Conservation (phyloP, 1,140 invertebrate species). For the Drosophila bocqueti region DNA sequence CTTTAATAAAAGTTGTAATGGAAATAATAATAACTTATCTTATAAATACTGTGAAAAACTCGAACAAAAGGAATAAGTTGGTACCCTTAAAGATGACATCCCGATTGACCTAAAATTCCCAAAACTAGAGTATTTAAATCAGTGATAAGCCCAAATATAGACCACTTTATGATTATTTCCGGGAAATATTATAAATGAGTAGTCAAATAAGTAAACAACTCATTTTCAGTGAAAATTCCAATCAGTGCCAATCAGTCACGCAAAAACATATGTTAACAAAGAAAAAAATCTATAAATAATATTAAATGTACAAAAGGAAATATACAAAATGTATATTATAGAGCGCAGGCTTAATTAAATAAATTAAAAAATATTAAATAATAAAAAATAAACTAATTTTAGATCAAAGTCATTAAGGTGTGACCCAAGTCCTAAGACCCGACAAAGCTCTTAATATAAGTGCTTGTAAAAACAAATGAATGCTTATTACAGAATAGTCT, state of each 20-base stretch:
- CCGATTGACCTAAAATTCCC: neutral
- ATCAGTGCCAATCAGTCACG: neutral
- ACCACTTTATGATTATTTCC: slow-evolving; percentile 1
- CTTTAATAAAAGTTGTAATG: neutral
- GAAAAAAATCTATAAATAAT: no score
- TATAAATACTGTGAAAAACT: no score
- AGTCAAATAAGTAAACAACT: neutral
- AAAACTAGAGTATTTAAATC: slow-evolving; percentile 1
- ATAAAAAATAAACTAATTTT: neutral
- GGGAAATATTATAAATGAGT: neutral
- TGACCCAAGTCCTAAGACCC: neutral
- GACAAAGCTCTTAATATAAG: neutral
- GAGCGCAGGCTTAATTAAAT: neutral
- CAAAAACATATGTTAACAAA: neutral
- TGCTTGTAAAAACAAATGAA: slow-evolving; percentile 3
- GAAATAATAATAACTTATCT: no score
- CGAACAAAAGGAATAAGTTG: neutral
- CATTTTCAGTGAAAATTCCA: neutral
- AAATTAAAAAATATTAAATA: no score
- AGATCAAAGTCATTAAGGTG: slow-evolving; percentile 10
- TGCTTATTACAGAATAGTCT: slow-evolving; percentile 20
- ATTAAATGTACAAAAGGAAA: neutral
- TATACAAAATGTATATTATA: neutral
- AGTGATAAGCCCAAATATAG: neutral
- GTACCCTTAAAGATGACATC: no score